These are phyloP conservation scores for Ariolimax columbianus DNA, from an alignment of 2,888 invertebrate genomes.

Conservation along the genomic window DNA sequence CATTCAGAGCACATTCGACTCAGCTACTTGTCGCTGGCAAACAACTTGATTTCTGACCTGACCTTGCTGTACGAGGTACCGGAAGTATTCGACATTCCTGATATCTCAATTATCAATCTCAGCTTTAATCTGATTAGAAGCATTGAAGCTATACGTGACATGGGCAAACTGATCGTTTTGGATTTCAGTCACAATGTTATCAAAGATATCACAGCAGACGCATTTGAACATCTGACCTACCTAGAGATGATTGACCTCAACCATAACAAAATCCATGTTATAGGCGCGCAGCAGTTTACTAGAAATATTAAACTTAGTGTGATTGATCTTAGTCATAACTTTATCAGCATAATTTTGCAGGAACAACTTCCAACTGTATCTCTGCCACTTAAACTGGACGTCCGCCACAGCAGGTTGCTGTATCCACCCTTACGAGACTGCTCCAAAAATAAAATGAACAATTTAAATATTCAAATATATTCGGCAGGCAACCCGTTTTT, in stretches of 20 bases:
- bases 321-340: slow-evolving; percentile 49
- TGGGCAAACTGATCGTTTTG: slow-evolving; percentile 15
- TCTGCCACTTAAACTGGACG: slow-evolving; percentile 34
- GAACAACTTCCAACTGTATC: slow-evolving; percentile 23
- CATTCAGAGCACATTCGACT: neutral
- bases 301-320: slow-evolving; percentile 8
- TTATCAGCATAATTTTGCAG: neutral
- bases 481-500: slow-evolving; percentile 47
- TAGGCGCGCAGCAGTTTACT: slow-evolving; percentile 28
- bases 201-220: slow-evolving; percentile 24
- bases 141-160: slow-evolving; percentile 25
- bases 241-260: slow-evolving; percentile 40
- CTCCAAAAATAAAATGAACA: neutral
- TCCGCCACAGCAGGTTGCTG: slow-evolving; percentile 45
- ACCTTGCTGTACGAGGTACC: neutral
- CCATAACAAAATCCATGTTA: slow-evolving; percentile 41
- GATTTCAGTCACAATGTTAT: slow-evolving; percentile 51
- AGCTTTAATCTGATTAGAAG: slow-evolving; percentile 37
- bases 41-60: slow-evolving; percentile 33
- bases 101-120: slow-evolving; percentile 40
- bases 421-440: slow-evolving; percentile 41
- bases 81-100: neutral
- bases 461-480: slow-evolving; percentile 23
- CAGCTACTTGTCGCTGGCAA: slow-evolving; percentile 31
- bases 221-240: slow-evolving; percentile 23